Conservation (phyloP, 2,888 invertebrate species). For the Ormyrus rosae region DNA sequence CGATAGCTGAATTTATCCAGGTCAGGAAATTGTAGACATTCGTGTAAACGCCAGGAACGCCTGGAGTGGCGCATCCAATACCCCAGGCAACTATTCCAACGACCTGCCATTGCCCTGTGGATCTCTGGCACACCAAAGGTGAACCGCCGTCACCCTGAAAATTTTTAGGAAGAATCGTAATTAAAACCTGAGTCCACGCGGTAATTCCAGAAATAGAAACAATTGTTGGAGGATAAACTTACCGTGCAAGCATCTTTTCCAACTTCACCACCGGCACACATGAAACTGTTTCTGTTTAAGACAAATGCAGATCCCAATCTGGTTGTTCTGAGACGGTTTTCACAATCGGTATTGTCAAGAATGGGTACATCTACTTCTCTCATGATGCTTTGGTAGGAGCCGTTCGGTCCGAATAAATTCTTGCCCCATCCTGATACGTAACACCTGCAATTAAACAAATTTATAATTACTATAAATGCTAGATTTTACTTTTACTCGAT, state of each 20-base stretch:
- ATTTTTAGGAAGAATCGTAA: no score
- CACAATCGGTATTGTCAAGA: conserved; percentile 81
- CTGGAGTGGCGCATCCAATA: conserved; percentile 83
- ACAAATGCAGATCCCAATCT: conserved; percentile 81
- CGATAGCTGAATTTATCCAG: conserved; percentile 72
- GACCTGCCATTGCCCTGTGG: conserved; percentile 79
- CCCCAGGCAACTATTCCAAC: conserved; percentile 86
- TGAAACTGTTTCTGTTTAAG: conserved; percentile 82
- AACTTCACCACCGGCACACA: conserved; percentile 87
- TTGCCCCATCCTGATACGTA: conserved; percentile 93
- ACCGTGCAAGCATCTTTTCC: conserved; percentile 89
- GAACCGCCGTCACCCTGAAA: conserved; percentile 85
- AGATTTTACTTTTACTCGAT: no score
- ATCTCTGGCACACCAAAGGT: conserved; percentile 81
- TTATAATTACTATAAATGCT: background rate
- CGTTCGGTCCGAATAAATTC: conserved; percentile 80
- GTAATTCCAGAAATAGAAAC: no score
- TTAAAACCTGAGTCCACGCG: no score
- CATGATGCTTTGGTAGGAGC: conserved; percentile 81
- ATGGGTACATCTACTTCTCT: conserved; percentile 88
- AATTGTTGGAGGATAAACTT: conserved; percentile 64
- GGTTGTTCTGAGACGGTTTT: conserved; percentile 80
- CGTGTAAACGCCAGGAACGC: conserved; percentile 87
- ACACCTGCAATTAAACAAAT: conserved; percentile 73
- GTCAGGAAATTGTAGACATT: conserved; percentile 82